Conservation (phyloP, 2,888 invertebrate species). For the Melinopterus prodromus region DNA sequence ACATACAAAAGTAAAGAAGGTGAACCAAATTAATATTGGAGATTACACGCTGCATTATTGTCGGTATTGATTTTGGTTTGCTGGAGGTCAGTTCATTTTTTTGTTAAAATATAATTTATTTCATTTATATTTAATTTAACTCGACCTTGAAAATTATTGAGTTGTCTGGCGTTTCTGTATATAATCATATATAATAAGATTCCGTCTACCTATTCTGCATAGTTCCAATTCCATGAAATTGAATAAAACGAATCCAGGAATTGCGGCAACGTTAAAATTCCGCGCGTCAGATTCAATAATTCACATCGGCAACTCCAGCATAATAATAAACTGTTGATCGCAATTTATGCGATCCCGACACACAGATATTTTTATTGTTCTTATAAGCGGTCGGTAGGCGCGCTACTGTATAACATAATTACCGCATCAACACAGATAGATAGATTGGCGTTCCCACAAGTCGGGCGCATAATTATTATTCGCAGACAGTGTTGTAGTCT, state of each 20-base stretch:
- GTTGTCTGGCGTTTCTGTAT: neutral
- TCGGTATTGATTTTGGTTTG: too few species aligned
- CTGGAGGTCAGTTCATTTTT: too few species aligned
- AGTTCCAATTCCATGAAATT: neutral
- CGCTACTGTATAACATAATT: neutral
- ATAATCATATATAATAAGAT: neutral
- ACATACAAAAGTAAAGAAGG: too few species aligned
- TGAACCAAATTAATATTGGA: too few species aligned
- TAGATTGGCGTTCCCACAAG: neutral
- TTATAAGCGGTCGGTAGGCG: neutral
- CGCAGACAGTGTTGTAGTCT: neutral
- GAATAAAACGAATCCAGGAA: neutral
- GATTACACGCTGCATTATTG: too few species aligned
- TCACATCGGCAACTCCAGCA: neutral
- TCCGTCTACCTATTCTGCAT: neutral
- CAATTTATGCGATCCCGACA: neutral
- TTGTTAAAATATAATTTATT: too few species aligned
- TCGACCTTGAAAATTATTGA: too few species aligned
- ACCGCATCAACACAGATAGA: neutral
- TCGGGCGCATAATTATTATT: slow-evolving; percentile 4
- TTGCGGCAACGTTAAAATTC: neutral
- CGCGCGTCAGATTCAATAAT: neutral
- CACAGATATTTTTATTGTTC: neutral
- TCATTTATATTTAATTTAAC: too few species aligned
- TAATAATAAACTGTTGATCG: neutral